phyloP scores from a whole-genome alignment of 2,797 vertebrate species.

The Cheirogaleus major region DNA sequence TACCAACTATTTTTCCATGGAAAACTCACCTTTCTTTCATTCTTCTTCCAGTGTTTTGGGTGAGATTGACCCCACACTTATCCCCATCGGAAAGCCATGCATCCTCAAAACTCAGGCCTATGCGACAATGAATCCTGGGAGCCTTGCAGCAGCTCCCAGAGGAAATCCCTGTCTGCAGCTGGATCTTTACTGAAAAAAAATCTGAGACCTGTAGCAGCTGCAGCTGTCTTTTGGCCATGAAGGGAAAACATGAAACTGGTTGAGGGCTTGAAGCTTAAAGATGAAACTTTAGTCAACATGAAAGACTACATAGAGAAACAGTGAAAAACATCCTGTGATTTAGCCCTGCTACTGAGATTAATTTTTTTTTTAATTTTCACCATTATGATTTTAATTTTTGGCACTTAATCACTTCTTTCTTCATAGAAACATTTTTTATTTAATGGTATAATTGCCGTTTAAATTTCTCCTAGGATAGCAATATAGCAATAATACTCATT shows the following conservation, averaged over 20 bases:
- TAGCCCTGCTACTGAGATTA: not conserved
- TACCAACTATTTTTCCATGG: not conserved
- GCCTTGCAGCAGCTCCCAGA: not conserved
- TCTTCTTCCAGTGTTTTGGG: not conserved
- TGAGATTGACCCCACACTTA: accelerated
- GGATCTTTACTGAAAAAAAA: not conserved
- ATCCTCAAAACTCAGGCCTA: not conserved
- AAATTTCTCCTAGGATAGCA: not conserved
- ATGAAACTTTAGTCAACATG: not conserved
- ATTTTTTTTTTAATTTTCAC: not conserved
- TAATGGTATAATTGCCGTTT: not conserved
- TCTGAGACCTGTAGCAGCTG: not conserved
- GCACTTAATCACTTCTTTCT: not conserved
- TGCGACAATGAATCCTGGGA: not conserved
- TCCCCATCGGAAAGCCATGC: not conserved
- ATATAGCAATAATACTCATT: not conserved
- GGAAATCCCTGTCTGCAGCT: not conserved
- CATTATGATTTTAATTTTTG: not conserved
- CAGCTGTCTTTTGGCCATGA: not conserved
- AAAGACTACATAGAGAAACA: not conserved
- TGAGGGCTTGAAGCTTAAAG: not conserved
- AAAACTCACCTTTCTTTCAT: not conserved
- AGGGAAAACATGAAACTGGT: not conserved
- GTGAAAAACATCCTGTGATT: not conserved
- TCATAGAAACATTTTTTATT: not conserved